Evolutionary conservation across 2,113 vertebrate genomes (phyloP).

Genomic region (Rhinogobius similis): DNA sequence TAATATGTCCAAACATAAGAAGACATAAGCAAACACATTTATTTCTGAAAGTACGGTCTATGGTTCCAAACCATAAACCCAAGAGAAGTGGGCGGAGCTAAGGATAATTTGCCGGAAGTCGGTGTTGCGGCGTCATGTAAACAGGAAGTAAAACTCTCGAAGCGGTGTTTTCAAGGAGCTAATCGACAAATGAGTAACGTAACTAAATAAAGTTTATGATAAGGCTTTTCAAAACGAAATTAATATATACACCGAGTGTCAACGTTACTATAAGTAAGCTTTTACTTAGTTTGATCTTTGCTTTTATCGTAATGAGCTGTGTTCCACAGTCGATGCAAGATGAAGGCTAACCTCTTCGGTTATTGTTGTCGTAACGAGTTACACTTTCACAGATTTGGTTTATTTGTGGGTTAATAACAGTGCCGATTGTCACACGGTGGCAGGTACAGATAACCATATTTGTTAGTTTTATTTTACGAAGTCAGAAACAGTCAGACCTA

Average conservation of each 20-base stretch:
- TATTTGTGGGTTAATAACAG: not conserved
- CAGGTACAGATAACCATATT: not conserved
- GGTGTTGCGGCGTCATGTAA: constrained; percentile 40
- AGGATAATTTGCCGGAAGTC: constrained; percentile 41
- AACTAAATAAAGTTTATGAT: not conserved
- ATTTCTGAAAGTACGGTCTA: not conserved
- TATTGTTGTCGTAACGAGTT: not conserved
- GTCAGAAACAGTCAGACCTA: not conserved
- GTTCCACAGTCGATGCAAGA: not conserved
- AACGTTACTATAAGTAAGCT: not conserved
- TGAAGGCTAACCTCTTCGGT: not conserved
- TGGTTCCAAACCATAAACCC: too few relatives aligned
- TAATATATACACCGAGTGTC: not conserved
- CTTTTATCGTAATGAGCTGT: not conserved
- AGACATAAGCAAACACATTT: not conserved
- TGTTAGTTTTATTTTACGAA: not conserved
- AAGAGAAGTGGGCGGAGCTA: constrained; percentile 7
- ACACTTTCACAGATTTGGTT: too few relatives aligned
- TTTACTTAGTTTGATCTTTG: not conserved
- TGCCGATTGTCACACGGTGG: not conserved
- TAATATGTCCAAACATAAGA: not conserved
- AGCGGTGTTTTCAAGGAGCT: constrained; percentile 66
- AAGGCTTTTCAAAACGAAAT: not conserved
- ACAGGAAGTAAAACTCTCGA: constrained; percentile 52
- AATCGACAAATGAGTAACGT: not conserved